Evolutionary conservation across 2,888 invertebrate species (phyloP).

Genomic region (Omphaloscelis lunosa): DNA sequence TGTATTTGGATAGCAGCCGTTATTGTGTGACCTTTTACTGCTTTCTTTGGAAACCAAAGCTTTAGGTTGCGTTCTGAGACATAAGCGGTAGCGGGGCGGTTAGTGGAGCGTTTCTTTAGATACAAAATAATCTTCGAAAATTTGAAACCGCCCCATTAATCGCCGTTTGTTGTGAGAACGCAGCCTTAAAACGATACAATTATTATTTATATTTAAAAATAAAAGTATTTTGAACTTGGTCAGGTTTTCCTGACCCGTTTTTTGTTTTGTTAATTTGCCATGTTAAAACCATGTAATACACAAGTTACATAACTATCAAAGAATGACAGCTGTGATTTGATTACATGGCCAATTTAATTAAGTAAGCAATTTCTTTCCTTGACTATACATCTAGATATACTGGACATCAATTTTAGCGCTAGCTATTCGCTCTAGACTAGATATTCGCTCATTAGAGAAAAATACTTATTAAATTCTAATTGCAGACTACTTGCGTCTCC

Average conservation of each 20-base stretch:
- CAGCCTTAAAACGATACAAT: slow-evolving; percentile 1
- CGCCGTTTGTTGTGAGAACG: background rate
- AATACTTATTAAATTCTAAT: background rate
- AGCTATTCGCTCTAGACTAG: background rate
- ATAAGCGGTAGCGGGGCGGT: background rate
- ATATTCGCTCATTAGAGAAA: background rate
- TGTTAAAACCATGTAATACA: background rate
- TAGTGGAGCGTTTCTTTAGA: background rate
- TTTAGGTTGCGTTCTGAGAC: background rate
- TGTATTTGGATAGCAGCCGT: background rate
- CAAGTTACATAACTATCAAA: background rate
- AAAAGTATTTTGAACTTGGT: background rate
- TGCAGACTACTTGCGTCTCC: background rate
- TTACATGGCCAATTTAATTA: background rate
- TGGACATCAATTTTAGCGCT: background rate
- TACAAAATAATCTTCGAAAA: background rate
- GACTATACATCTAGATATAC: background rate
- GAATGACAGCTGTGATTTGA: background rate
- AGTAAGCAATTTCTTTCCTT: background rate
- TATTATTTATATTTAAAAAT: background rate
- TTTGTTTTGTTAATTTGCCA: background rate
- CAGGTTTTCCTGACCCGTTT: no score
- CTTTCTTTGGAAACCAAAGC: background rate
- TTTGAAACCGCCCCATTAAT: background rate
- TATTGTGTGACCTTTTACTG: background rate